Evolutionary conservation across 2,113 vertebrate genomes (phyloP), one percentile per base, ranked within the genome.

Genomic region (Mohoua ochrocephala): DNA sequence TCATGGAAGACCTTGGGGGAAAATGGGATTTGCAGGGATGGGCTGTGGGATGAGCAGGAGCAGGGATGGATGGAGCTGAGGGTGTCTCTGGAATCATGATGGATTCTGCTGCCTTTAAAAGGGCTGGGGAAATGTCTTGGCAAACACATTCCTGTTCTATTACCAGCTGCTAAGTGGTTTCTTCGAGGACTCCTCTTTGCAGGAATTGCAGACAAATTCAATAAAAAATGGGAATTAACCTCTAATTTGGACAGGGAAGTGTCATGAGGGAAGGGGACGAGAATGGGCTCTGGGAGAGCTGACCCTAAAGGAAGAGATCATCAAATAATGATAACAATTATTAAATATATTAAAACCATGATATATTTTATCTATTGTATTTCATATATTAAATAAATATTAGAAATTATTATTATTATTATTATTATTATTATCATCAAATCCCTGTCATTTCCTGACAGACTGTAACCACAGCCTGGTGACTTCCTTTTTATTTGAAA

Each of bases 51-150:
- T n/a, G 15, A 10, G 6, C 42, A 8, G 65, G 13, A 16, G 5
- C 41, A 10, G 81, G 50, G 56, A 35, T 1, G 30, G 56, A n/a
- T 28, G 39, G 59, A 68, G 33, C 10, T 2, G 7, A 11, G 30
- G 50, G 27, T 0, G 1, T 0, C 1, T 28, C 42, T 16, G 59
- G 53, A 45, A 59, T 85, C 41, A 19, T 0, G 13, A 13, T 19
- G 50, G 13, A 14, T 35, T 65, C 21, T 0, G 0, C 14, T 60
- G 41, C 17, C 31, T 81, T 67, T 54, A 44, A 22, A 7, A 67
- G 31, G 41, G 27, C 20, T 60, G 71, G 52, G 69, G 67, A 70
- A 64, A 64, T 1, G 2, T 45, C 68, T 21, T 70, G 56, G 82
- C 26, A 76, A 61, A 52, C 26, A 45, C 11, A 8, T 13, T 63